Evolutionary conservation across 2,888 invertebrate genomes (phyloP).

Genomic region (Abrostola triplasia): DNA sequence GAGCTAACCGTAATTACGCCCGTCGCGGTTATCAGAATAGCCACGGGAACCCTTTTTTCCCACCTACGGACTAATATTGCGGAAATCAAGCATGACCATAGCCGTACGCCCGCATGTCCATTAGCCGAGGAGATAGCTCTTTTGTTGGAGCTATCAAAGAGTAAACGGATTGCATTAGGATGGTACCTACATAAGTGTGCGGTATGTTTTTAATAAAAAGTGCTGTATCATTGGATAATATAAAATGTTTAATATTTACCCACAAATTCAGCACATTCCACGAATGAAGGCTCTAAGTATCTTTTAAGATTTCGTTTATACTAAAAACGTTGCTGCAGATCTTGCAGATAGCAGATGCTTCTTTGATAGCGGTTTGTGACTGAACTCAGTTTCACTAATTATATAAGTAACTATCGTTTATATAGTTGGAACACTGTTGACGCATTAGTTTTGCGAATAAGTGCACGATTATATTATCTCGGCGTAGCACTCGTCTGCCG

Average conservation of each 20-base stretch:
- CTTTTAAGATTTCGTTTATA: too few species aligned
- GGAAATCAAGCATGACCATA: background rate
- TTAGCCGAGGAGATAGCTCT: slow-evolving; percentile 4
- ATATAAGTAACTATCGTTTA: too few species aligned
- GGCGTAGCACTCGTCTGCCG: too few species aligned
- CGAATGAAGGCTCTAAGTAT: too few species aligned
- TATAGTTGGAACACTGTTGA: too few species aligned
- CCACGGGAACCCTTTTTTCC: background rate
- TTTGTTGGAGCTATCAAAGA: slow-evolving; percentile 11
- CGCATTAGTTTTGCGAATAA: too few species aligned
- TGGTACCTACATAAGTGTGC: background rate
- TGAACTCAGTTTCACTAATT: too few species aligned
- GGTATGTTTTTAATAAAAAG: slow-evolving; percentile 2
- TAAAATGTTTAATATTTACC: background rate
- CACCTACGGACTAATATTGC: background rate
- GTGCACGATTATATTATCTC: too few species aligned
- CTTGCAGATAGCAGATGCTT: too few species aligned
- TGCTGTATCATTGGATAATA: slow-evolving; percentile 1
- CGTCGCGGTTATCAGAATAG: background rate
- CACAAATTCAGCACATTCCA: too few species aligned
- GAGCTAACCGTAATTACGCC: background rate
- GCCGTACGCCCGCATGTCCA: slow-evolving; percentile 4
- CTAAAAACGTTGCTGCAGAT: too few species aligned
- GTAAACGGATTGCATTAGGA: slow-evolving; percentile 9
- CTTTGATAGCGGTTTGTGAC: too few species aligned